Evolutionary conservation across 2,888 invertebrate species (phyloP), one percentile per base, ranked within the genome.

Genomic region (Drosophila siamana): DNA sequence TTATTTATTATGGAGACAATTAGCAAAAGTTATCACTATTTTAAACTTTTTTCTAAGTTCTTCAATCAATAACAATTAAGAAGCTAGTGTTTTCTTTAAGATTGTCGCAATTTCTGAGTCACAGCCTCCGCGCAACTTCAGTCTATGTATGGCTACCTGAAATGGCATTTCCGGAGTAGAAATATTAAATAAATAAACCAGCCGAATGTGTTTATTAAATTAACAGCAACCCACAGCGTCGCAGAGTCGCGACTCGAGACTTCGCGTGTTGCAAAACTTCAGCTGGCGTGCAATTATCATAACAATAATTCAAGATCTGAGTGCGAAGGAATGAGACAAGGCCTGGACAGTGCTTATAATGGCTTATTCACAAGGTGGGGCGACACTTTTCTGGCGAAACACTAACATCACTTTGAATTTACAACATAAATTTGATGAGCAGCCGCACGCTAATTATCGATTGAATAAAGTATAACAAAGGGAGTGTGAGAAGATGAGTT

Each of bases 361-460:
- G 57, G 69, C 69, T 80, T 71, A 66, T 72, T 65, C 80, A 65
- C 47, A 46, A 48, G 55, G 40, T 33, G 55, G 59, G 57, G 57
- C 44, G 71, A 76, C 77, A 73, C 52, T 60, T 84, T 85, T 90
- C 89, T 67, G 69, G 57, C 67, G 90, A 89, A 90, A 78, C 88
- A 83, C 79, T 88, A 90, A 88, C 83, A 90, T 86, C 74, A 88
- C 77, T 90, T 86, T 79, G 85, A 84, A 86, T 89, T 82, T 78
- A 72, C 78, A 78, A 76, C 88, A 89, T 90, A 89, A 90, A 90
- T 86, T 88, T 75, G 69, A 55, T 51, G 56, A 47, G 52, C 64
- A 47, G 52, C 64, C 40, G 66, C 63, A 51, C 63, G 83, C 80
- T 89, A 89, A 88, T 89, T 87, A 80, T 74, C 80, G 81, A 86